Conservation (phyloP, 2,888 invertebrate species). For the Archaeoteleia sp. region DNA sequence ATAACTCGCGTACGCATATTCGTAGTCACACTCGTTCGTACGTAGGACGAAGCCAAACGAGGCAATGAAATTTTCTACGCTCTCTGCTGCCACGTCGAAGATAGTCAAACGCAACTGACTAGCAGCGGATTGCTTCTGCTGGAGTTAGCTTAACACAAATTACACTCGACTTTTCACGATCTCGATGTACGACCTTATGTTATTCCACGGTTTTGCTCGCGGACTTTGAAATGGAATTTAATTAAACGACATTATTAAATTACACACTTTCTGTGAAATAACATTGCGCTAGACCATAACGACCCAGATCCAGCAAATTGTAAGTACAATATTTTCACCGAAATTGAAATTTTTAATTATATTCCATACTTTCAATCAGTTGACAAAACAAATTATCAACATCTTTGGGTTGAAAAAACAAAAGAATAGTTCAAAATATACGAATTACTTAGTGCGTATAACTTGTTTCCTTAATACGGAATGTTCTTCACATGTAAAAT, state of each 20-base stretch:
- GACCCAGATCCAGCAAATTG: slow-evolving; percentile 30
- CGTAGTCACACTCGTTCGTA: slow-evolving; percentile 58
- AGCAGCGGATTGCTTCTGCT: slow-evolving; percentile 46
- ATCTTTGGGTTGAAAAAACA: too few relatives aligned
- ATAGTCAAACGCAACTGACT: slow-evolving; percentile 47
- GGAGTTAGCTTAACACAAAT: slow-evolving; percentile 50
- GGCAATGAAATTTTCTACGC: slow-evolving; percentile 67
- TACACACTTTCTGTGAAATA: slow-evolving; percentile 40
- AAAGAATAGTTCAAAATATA: too few relatives aligned
- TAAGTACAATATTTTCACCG: too few relatives aligned
- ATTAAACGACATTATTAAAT: slow-evolving; percentile 51
- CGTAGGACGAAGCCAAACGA: slow-evolving; percentile 65
- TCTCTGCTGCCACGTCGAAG: slow-evolving; percentile 44
- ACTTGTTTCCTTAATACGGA: too few relatives aligned
- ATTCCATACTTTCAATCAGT: too few relatives aligned
- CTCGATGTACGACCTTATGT: slow-evolving; percentile 48
- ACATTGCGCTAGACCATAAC: slow-evolving; percentile 29
- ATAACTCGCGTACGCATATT: slow-evolving; percentile 56
- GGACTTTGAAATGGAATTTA: slow-evolving; percentile 46
- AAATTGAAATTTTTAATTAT: too few relatives aligned
- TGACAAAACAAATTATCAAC: too few relatives aligned
- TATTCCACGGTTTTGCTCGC: slow-evolving; percentile 44
- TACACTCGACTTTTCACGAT: slow-evolving; percentile 49
- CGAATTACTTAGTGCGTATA: too few relatives aligned
- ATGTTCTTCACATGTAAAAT: too few relatives aligned